phyloP scores from a whole-genome alignment of 2,797 vertebrate genomes.

The Denticeps clupeoides region DNA sequence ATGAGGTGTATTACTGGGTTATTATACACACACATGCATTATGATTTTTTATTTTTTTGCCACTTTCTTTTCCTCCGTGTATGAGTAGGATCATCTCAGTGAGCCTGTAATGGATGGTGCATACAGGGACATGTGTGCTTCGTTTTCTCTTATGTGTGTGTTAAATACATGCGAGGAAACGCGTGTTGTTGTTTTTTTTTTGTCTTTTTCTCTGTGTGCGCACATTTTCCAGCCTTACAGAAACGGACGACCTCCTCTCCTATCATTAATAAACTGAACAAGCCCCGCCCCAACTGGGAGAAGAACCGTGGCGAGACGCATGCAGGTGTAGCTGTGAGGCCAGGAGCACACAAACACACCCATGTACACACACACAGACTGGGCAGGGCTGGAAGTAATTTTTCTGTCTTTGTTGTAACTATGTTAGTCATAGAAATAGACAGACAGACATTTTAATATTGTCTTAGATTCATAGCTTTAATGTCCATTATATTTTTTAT shows the following conservation, averaged over 20 bases:
- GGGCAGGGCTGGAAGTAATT: too few relatives aligned
- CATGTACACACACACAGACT: not conserved
- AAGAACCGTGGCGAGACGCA: slow-evolving; percentile 45
- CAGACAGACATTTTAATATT: slow-evolving; percentile 27
- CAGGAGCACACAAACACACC: slow-evolving; percentile 10
- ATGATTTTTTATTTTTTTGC: too few relatives aligned
- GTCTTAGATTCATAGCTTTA: not conserved
- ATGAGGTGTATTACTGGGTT: too few relatives aligned
- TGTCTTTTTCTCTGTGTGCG: slow-evolving; percentile 32
- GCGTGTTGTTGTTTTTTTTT: not conserved
- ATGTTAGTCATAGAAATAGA: too few relatives aligned
- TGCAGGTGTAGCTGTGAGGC: slow-evolving; percentile 50
- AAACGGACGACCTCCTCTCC: slow-evolving; percentile 54
- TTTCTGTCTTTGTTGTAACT: too few relatives aligned
- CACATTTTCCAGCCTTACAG: slow-evolving; percentile 56
- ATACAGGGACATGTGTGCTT: too few relatives aligned
- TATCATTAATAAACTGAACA: slow-evolving; percentile 51
- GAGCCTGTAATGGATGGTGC: too few relatives aligned
- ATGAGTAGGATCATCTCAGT: too few relatives aligned
- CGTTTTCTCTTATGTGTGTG: not conserved
- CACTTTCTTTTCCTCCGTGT: too few relatives aligned
- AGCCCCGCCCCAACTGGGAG: slow-evolving; percentile 43
- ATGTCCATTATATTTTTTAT: not conserved
- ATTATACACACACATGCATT: too few relatives aligned
- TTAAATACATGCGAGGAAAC: too few relatives aligned